These are phyloP conservation scores for Anthoscopus minutus DNA, from an alignment of 2,113 vertebrate species.

Conservation along the genomic window DNA sequence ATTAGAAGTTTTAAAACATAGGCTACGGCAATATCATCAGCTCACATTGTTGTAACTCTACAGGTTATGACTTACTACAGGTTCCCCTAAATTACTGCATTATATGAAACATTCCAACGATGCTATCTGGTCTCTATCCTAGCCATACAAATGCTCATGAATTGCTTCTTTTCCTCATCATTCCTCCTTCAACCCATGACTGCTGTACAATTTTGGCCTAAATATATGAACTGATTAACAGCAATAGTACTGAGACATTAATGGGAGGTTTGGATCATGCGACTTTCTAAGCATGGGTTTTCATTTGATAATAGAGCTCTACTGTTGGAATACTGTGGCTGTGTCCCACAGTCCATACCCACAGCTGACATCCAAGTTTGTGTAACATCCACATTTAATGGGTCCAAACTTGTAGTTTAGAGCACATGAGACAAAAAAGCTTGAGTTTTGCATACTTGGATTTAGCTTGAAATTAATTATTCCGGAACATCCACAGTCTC, in stretches of 20 bases:
- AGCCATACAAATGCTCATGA: neutral
- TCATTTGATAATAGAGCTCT: neutral
- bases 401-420: neutral
- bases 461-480: neutral
- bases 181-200: neutral
- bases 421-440: neutral
- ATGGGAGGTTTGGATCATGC: neutral
- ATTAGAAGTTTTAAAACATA: neutral
- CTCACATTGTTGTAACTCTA: neutral
- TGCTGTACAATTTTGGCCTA: neutral
- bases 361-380: neutral
- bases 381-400: neutral
- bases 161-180: neutral
- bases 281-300: neutral
- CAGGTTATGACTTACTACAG: neutral
- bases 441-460: neutral
- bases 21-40: neutral
- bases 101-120: neutral
- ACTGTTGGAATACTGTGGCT: neutral
- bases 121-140: neutral
- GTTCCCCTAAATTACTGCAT: neutral
- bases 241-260: neutral
- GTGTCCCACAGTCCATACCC: neutral
- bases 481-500: neutral
- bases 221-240: neutral